These are phyloP conservation scores for Tanytarsus gracilentus DNA, from an alignment of 2,888 invertebrate genomes.

Conservation along the genomic window DNA sequence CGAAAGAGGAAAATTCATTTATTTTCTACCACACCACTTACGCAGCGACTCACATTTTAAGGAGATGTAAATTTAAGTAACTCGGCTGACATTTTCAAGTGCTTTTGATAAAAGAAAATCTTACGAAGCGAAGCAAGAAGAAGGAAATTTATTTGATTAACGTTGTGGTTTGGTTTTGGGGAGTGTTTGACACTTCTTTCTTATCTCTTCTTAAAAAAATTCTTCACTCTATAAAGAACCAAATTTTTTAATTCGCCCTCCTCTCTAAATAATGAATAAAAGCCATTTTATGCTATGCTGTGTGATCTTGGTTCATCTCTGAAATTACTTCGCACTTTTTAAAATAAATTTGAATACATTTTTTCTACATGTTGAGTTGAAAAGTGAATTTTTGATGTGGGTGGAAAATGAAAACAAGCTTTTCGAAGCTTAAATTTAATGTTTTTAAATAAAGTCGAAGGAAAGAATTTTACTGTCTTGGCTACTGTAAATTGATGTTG, in stretches of 20 bases:
- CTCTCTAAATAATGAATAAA: too few species aligned
- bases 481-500: too few species aligned
- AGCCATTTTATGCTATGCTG: background rate
- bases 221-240: too few species aligned
- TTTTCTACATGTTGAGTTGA: background rate
- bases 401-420: slow-evolving; percentile 8
- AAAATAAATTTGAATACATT: slow-evolving; percentile 27
- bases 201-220: background rate
- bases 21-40: background rate
- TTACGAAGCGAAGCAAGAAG: background rate
- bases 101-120: background rate
- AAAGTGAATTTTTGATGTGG: slow-evolving; percentile 11
- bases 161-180: slow-evolving; percentile 6
- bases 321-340: slow-evolving; percentile 18
- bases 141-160: slow-evolving; percentile 26
- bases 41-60: background rate
- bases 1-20: background rate
- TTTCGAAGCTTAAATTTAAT: slow-evolving; percentile 15
- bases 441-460: too few species aligned
- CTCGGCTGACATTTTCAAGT: slow-evolving; percentile 11
- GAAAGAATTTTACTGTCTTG: too few species aligned
- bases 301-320: slow-evolving; percentile 11
- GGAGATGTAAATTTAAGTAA: slow-evolving; percentile 16
- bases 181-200: background rate
- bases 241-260: background rate